A percentile compares a stretch with the other conserved stretches of the same genome.
Evolutionary conservation across 2,888 invertebrate species (phyloP).

Genomic region (Omphaloscelis lunosa): DNA sequence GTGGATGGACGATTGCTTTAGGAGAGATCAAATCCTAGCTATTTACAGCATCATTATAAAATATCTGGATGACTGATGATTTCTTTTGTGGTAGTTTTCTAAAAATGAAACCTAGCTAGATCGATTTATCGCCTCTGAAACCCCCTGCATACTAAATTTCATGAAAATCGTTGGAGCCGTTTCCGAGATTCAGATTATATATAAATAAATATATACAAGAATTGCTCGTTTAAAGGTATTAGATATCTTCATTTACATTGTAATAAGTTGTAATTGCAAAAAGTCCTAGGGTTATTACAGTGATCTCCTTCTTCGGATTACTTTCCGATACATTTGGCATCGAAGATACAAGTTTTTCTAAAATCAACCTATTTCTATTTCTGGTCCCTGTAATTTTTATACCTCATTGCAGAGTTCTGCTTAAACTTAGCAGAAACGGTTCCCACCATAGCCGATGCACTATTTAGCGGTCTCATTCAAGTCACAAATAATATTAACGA

Average conservation of each 20-base stretch:
- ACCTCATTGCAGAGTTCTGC: background rate
- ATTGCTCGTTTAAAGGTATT: no score
- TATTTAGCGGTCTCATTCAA: constrained; percentile 19
- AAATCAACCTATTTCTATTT: background rate
- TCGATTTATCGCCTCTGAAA: no score
- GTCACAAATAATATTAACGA: constrained; percentile 32
- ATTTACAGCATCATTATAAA: background rate
- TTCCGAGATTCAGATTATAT: no score
- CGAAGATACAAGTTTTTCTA: background rate
- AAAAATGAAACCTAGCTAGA: no score
- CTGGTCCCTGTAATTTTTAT: background rate
- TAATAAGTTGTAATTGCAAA: background rate
- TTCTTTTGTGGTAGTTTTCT: no score
- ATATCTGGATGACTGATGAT: no score
- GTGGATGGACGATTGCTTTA: background rate
- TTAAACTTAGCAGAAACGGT: no score
- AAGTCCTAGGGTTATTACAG: no score
- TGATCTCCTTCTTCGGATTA: background rate
- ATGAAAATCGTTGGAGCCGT: no score
- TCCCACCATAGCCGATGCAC: background rate
- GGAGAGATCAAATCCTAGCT: background rate
- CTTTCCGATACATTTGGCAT: background rate
- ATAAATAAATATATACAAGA: no score
- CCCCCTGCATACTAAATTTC: no score
- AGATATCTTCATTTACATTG: background rate